Conservation (phyloP, 2,888 invertebrate genomes). For the Cryptophagus acutangulus region DNA sequence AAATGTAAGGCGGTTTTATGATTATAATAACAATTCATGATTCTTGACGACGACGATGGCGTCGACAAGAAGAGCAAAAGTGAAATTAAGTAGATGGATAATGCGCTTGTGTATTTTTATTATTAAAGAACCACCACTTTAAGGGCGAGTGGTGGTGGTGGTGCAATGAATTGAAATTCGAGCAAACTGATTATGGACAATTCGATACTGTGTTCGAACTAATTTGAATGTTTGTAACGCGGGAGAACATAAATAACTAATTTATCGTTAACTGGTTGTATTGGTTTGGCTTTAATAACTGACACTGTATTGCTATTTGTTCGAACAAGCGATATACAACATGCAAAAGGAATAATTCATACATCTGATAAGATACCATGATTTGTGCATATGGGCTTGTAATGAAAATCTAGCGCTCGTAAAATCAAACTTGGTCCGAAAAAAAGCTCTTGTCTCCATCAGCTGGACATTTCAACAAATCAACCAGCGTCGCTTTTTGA, state of each 20-base stretch:
- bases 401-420: too few species aligned
- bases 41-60: slow-evolving; percentile 21
- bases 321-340: slow-evolving; percentile 29
- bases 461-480: too few species aligned
- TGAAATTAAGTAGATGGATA: too few species aligned
- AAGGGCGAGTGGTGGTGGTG: too few species aligned
- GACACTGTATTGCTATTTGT: slow-evolving; percentile 19
- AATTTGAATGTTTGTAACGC: slow-evolving; percentile 30
- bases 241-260: slow-evolving; percentile 30
- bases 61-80: too few species aligned
- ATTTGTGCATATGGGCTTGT: slow-evolving; percentile 30
- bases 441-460: too few species aligned
- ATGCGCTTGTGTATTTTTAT: too few species aligned
- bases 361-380: slow-evolving; percentile 31
- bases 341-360: slow-evolving; percentile 32
- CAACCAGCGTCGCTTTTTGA: too few species aligned
- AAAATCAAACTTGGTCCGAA: too few species aligned
- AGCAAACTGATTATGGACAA: slow-evolving; percentile 31
- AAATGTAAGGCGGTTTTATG: slow-evolving; percentile 4
- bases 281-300: slow-evolving; percentile 31
- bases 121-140: too few species aligned
- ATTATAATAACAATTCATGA: slow-evolving; percentile 4
- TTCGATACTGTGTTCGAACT: slow-evolving; percentile 29
- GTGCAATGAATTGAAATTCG: too few species aligned
- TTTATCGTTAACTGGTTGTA: slow-evolving; percentile 25